Evolutionary conservation across 2,888 invertebrate genomes (phyloP), one percentile per base, ranked within the genome.

Genomic region (Bombylius discolor): DNA sequence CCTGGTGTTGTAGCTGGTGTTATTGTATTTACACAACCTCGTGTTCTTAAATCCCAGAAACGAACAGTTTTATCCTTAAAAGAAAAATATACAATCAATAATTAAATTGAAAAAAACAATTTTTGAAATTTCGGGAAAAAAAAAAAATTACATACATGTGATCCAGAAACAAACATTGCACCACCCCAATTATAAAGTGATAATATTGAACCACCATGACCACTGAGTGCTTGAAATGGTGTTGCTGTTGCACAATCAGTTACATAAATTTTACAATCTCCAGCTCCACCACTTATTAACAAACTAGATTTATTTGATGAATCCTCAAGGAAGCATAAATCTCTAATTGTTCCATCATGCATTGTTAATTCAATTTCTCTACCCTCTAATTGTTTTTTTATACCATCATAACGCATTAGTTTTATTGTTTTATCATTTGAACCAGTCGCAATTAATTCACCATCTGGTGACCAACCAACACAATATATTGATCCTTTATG

Each of bases 401-500:
- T 87, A 8, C 84, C 83, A 71, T 93, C 89, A 75, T 92, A 95
- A 58, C 87, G 79, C 85, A 94, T 90, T 62, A 97, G 76, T 70
- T 94, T 91, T 60, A 96, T 89, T 1, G 92, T 91, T 75, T 96
- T 96, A 76, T 97, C 96, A 74, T 97, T 97, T 63, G 93, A 94
- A 53, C 96, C 96, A 2, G 96, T 95, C 1, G 96, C 97, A 70
- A 96, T 83, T 3, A 97, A 79, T 67, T 95, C 92, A 1, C 96
- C 96, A 49, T 87, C 84, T 0, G 92, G 90, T 60, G 89, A 94
- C 94, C 95, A 97, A 0, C 91, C 90, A 62, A 92, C 79, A 69
- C 95, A 96, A 74, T 96, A 97, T 66, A 96, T 94, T 62, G 93
- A 94, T 53, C 96, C 96, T 72, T 94, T 87, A 77, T 97, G 97